Conservation (phyloP, 2,797 vertebrate genomes). For the Ambastaia sidthimunki region DNA sequence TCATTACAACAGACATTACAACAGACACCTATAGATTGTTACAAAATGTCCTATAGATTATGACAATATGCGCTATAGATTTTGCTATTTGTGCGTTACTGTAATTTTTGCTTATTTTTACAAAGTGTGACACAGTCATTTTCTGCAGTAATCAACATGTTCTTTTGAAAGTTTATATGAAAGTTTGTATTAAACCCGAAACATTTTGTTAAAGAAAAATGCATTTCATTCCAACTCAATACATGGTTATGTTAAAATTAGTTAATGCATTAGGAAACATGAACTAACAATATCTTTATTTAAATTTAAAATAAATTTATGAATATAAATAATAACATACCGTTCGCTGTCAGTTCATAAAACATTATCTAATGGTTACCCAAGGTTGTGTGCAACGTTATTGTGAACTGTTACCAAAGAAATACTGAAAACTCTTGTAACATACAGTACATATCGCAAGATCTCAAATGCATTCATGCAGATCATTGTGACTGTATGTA, state of each 20-base stretch:
- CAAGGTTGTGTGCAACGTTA: neutral
- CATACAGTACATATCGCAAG: neutral
- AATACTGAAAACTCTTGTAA: neutral
- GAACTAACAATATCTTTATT: no score
- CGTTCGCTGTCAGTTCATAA: neutral
- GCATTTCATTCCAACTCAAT: neutral
- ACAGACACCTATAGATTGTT: neutral
- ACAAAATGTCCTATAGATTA: neutral
- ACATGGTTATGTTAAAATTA: no score
- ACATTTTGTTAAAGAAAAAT: neutral
- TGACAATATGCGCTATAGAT: no score
- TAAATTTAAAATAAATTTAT: neutral
- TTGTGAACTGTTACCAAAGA: neutral
- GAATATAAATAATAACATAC: neutral
- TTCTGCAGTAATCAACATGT: neutral
- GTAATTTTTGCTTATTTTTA: conserved; percentile 6
- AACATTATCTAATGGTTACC: neutral
- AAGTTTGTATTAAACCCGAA: neutral
- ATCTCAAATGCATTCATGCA: neutral
- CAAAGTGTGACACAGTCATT: neutral
- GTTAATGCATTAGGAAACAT: no score
- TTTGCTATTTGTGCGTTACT: neutral
- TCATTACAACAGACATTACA: neutral
- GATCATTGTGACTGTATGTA: conserved; percentile 15
- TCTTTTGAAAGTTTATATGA: neutral